Percentiles rank a stretch among this genome's conserved stretches.
Conservation (phyloP, 1,140 invertebrate genomes). For the Belonocnema kinseyi region DNA sequence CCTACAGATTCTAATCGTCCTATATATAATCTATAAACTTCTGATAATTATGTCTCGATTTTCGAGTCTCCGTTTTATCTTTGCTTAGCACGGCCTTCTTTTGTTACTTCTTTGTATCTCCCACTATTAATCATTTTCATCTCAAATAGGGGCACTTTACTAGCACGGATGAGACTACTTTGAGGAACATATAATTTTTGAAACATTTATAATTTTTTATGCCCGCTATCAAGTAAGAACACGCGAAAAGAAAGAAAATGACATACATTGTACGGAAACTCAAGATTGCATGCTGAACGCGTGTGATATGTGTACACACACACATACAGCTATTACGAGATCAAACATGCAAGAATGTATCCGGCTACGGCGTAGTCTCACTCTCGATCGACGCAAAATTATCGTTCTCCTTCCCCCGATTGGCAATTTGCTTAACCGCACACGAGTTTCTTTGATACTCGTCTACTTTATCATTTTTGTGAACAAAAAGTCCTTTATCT, state of each 20-base stretch:
- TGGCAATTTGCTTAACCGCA: constrained; percentile 45
- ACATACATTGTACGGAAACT: background rate
- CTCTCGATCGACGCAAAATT: constrained; percentile 43
- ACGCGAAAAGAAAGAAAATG: constrained; percentile 1
- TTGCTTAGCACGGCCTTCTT: background rate
- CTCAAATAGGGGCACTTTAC: constrained; percentile 8
- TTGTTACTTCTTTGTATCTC: constrained; percentile 5
- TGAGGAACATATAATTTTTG: constrained; percentile 3
- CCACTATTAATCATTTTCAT: constrained; percentile 7
- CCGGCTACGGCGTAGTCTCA: constrained; percentile 46
- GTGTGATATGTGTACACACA: background rate
- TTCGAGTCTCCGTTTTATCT: background rate
- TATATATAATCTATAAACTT: background rate
- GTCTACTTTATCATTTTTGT: background rate
- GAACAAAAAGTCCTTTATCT: constrained; percentile 3
- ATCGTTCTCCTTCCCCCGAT: constrained; percentile 39
- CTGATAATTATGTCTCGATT: background rate
- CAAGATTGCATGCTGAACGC: constrained; percentile 11
- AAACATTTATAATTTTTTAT: background rate
- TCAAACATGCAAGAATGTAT: constrained; percentile 40
- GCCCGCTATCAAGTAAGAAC: background rate
- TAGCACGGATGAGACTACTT: constrained; percentile 15
- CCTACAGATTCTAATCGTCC: too few species aligned
- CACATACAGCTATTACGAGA: background rate
- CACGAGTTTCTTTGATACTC: constrained; percentile 28